These are phyloP conservation scores for Pristionchus entomophagus DNA, from an alignment of 2,888 invertebrate species.

Conservation along the genomic window DNA sequence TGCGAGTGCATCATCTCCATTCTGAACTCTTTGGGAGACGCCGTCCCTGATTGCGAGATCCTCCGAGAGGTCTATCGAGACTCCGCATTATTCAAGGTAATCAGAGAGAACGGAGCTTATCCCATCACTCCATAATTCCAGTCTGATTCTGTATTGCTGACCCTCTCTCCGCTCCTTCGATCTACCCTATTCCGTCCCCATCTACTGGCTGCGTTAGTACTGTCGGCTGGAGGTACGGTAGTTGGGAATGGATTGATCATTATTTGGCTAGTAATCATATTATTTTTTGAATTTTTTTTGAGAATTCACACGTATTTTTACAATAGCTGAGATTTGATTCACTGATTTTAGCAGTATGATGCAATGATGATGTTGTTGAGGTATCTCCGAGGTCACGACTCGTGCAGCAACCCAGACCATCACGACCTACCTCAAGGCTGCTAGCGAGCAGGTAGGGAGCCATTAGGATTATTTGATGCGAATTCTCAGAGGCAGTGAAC, in stretches of 20 bases:
- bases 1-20: conserved; percentile 42
- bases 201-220: conserved; percentile 32
- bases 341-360: too few relatives aligned
- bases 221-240: conserved; percentile 41
- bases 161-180: conserved; percentile 48
- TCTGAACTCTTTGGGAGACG: neutral
- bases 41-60: neutral
- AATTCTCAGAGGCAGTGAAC: neutral
- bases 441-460: neutral
- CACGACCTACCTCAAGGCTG: conserved; percentile 18
- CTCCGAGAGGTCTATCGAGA: conserved; percentile 37
- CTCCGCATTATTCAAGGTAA: conserved; percentile 26
- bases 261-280: too few relatives aligned
- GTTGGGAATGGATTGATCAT: neutral
- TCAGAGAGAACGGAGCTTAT: neutral
- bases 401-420: conserved; percentile 38
- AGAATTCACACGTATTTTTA: too few relatives aligned
- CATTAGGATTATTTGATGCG: neutral
- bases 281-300: too few relatives aligned
- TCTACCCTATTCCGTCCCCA: neutral
- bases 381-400: conserved; percentile 34
- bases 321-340: too few relatives aligned
- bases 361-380: neutral
- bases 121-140: neutral
- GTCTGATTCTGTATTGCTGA: conserved; percentile 49